A percentile compares a stretch with the other conserved stretches of the same genome.
Evolutionary conservation across 2,888 invertebrate genomes (phyloP).

Genomic region (Parasteatoda lunata): DNA sequence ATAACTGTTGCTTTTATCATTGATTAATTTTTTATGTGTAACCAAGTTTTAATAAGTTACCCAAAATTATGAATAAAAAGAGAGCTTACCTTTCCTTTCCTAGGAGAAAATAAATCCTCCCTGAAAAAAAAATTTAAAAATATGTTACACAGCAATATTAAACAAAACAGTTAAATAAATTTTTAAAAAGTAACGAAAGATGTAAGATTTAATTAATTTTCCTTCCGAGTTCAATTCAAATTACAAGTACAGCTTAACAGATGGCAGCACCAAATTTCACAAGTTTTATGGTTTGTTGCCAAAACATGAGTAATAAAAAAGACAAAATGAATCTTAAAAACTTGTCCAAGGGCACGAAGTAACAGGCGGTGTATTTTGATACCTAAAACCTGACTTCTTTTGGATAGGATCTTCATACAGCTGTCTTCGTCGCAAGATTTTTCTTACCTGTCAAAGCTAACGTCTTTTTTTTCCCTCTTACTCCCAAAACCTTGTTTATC

Average conservation of each 20-base stretch:
- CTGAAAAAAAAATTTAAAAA: conserved; percentile 34
- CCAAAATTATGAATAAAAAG: neutral
- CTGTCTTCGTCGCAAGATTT: conserved; percentile 29
- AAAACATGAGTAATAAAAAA: conserved; percentile 46
- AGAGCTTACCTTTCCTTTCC: conserved; percentile 59
- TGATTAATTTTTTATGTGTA: no score
- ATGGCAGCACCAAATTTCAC: conserved; percentile 29
- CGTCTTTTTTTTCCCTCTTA: conserved; percentile 13
- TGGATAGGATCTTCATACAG: conserved; percentile 27
- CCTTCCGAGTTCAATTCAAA: neutral
- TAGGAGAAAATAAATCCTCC: conserved; percentile 50
- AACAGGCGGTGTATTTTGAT: conserved; percentile 37
- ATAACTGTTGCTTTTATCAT: no score
- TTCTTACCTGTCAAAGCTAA: conserved; percentile 42
- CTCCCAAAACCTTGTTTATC: conserved; percentile 30
- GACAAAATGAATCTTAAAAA: conserved; percentile 27
- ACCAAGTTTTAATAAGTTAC: no score
- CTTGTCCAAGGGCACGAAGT: conserved; percentile 47
- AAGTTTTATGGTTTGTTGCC: conserved; percentile 13
- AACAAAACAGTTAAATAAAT: neutral
- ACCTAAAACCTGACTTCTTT: conserved; percentile 46
- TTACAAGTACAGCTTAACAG: neutral
- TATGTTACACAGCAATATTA: neutral
- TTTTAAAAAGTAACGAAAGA: neutral
- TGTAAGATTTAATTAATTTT: neutral